Percentiles rank a stretch among this genome's conserved stretches.
phyloP scores from a whole-genome alignment of 2,888 invertebrate genomes.

The Lordiphosa fenestrarum region DNA sequence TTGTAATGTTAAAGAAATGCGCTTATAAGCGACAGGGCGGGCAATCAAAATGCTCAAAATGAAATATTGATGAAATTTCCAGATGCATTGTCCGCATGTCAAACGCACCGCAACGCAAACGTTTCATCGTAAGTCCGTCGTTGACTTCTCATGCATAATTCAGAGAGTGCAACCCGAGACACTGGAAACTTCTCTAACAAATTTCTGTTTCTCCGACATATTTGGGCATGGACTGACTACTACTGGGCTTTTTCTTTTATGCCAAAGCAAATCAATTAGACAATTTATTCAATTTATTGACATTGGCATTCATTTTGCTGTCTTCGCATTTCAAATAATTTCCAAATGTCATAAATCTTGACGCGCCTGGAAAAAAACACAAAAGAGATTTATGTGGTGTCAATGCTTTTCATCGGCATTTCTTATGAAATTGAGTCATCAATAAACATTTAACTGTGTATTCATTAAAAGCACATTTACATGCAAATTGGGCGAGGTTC shows the following conservation, averaged over 20 bases:
- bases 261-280: conserved; percentile 58
- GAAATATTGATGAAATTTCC: conserved; percentile 67
- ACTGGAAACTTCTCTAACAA: conserved; percentile 56
- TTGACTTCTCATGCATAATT: conserved; percentile 59
- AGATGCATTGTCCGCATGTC: conserved; percentile 61
- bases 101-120: conserved; percentile 32
- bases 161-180: conserved; percentile 61
- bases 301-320: conserved; percentile 66
- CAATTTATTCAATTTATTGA: conserved; percentile 51
- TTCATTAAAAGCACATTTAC: conserved; percentile 52
- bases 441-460: conserved; percentile 22
- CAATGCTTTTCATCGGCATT: conserved; percentile 1
- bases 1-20: conserved; percentile 58
- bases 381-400: conserved; percentile 30
- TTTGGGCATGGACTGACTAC: conserved; percentile 24
- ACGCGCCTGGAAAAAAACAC: conserved; percentile 16
- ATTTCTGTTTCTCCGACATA: conserved; percentile 11
- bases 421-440: conserved; percentile 46
- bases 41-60: conserved; percentile 58
- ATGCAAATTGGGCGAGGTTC: conserved; percentile 34
- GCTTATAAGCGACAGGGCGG: conserved; percentile 38
- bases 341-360: conserved; percentile 45
- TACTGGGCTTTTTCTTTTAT: conserved; percentile 55
- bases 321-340: conserved; percentile 32
- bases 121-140: too few relatives aligned